Conservation (phyloP, 2,113 vertebrate species). For the Callipepla squamata region DNA sequence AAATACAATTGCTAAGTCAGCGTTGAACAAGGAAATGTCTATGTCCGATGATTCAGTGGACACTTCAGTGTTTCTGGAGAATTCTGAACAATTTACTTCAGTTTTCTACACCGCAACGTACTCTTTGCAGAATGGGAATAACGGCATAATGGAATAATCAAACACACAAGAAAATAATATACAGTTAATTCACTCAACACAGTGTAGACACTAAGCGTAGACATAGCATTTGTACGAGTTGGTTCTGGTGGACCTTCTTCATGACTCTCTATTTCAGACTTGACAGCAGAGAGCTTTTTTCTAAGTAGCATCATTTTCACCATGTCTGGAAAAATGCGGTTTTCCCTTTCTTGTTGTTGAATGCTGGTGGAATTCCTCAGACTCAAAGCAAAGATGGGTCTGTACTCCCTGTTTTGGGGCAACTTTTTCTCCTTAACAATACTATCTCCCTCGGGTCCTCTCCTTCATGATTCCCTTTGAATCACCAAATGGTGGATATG, state of each 20-base stretch:
- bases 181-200: background rate
- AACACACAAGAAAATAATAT: background rate
- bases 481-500: background rate
- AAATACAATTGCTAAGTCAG: background rate
- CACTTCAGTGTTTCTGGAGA: background rate
- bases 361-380: background rate
- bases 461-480: background rate
- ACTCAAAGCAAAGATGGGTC: background rate
- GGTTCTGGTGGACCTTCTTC: background rate
- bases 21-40: background rate
- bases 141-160: background rate
- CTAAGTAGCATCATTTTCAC: background rate
- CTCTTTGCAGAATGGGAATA: background rate
- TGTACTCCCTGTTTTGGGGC: background rate
- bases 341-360: background rate
- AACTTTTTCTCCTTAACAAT: background rate
- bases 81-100: background rate
- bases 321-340: background rate
- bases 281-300: background rate
- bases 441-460: background rate
- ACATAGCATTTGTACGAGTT: background rate
- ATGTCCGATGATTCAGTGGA: background rate
- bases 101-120: background rate
- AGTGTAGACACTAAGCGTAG: background rate
- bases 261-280: background rate